Percentiles rank a stretch among this genome's conserved stretches.
Evolutionary conservation across 2,113 vertebrate genomes (phyloP).

Genomic region (Entomyzon cyanotis): DNA sequence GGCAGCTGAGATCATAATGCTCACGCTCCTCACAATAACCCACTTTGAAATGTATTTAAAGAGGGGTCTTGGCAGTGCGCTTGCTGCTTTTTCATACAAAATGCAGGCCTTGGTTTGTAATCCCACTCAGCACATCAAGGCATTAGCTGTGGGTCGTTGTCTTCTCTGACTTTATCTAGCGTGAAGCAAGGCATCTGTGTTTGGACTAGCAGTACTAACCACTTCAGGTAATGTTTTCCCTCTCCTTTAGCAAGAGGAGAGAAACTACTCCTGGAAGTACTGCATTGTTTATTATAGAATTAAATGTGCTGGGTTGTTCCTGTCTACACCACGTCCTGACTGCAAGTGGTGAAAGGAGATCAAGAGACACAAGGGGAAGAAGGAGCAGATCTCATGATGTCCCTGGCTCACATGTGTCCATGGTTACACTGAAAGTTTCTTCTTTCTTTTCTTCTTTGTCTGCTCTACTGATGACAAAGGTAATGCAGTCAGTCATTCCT

Average conservation of each 20-base stretch:
- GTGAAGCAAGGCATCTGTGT: not conserved
- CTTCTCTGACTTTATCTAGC: not conserved
- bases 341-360: not conserved
- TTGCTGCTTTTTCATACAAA: not conserved
- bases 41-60: constrained; percentile 51
- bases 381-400: not conserved
- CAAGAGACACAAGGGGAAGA: not conserved
- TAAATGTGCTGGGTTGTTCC: not conserved
- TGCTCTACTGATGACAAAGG: not conserved
- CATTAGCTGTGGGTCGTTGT: not conserved
- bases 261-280: not conserved
- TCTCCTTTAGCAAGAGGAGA: not conserved
- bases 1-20: constrained; percentile 40
- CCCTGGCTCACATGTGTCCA: not conserved
- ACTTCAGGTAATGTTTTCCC: not conserved
- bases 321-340: not conserved
- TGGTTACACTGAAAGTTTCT: not conserved
- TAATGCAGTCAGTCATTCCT: not conserved
- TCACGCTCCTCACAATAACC: constrained; percentile 36
- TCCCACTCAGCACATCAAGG: not conserved
- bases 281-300: not conserved
- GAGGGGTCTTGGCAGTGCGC: constrained; percentile 42
- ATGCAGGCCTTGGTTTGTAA: not conserved
- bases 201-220: not conserved
- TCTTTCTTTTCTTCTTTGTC: not conserved